Base-by-base conservation (phyloP, 2,888 invertebrate species). In the Stenoptilia bipunctidactyla region DNA sequence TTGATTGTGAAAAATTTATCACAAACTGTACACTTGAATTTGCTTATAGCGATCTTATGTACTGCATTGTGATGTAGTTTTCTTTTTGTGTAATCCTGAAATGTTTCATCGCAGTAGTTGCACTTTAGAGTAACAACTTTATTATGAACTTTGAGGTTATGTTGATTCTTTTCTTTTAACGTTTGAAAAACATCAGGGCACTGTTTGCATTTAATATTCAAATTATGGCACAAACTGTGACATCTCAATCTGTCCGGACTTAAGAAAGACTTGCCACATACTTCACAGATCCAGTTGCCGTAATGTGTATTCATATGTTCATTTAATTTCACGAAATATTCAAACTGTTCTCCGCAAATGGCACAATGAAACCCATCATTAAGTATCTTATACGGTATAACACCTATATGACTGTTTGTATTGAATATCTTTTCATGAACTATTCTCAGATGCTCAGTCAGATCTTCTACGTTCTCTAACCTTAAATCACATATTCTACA, bases 301-400 rank as follows among this genome's bases (percentile, higher is more conserved):
- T 51, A 83, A 43, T 83, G 83, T 3, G 54, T 49, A 40, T 83
- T 83, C 80, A 83, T 82, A 39, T 83, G 83, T 38, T 80, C 74
- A 37, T 82, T 83, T 0, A 82, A 44, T 43, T 72, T 82, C 2
- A 71, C 64, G 37, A 80, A 83, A 41, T 77, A 82, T 20, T 68
- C 61, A 37, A 79, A 82, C 1, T 55, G 47, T 38, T 66, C 56
- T 1, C 50, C 49, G 38, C 83, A 83, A 0, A 76, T 44, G 0
- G 72, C 75, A 49, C 83, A 83, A 46, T 62, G 47, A 38, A 61
- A 71, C 0, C 34, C 40, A 5, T 66, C 61, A 1, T 52, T 53
- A 0, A 52, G 44, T 0, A 82, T 49, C 33, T 52, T 66, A 42
- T 77, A 82, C 0, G 82, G 83, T 20, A 83, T 61, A 0, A 83